Evolutionary conservation across 1,140 invertebrate genomes (phyloP).

Genomic region (Palaemon carinicauda): DNA sequence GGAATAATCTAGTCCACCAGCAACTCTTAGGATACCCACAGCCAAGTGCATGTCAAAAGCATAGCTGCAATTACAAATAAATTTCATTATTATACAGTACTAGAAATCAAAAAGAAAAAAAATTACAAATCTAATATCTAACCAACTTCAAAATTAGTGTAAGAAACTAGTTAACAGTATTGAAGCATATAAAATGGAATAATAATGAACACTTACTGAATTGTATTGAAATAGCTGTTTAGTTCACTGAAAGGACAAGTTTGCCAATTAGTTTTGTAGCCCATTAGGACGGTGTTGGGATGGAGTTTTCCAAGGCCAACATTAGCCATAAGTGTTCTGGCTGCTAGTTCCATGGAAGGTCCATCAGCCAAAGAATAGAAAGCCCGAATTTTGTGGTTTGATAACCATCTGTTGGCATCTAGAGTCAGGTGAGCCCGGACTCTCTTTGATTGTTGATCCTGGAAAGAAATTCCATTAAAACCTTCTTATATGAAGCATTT

Average conservation of each 20-base stretch:
- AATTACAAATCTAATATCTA: no score
- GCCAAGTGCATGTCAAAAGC: slow-evolving; percentile 70
- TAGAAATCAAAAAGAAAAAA: no score
- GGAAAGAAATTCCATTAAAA: neutral
- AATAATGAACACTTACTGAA: slow-evolving; percentile 63
- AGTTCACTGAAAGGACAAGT: slow-evolving; percentile 62
- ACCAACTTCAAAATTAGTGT: no score
- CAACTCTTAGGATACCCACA: slow-evolving; percentile 68
- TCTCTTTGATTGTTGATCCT: slow-evolving; percentile 61
- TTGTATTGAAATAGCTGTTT: slow-evolving; percentile 66
- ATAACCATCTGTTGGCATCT: slow-evolving; percentile 66
- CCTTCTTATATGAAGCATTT: no score
- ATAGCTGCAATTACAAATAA: slow-evolving; percentile 64
- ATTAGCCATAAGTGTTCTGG: slow-evolving; percentile 73
- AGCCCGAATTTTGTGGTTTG: slow-evolving; percentile 66
- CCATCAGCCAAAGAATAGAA: slow-evolving; percentile 68
- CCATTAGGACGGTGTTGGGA: slow-evolving; percentile 88
- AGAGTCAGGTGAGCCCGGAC: slow-evolving; percentile 68
- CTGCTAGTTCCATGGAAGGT: slow-evolving; percentile 64
- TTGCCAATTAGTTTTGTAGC: slow-evolving; percentile 67
- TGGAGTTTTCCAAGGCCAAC: slow-evolving; percentile 85
- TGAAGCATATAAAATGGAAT: no score
- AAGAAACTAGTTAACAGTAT: neutral
- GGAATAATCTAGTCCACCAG: slow-evolving; percentile 65
- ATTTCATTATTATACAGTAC: neutral